Base-by-base conservation (phyloP, 2,797 vertebrate species). In the Bothrops alternatus region DNA sequence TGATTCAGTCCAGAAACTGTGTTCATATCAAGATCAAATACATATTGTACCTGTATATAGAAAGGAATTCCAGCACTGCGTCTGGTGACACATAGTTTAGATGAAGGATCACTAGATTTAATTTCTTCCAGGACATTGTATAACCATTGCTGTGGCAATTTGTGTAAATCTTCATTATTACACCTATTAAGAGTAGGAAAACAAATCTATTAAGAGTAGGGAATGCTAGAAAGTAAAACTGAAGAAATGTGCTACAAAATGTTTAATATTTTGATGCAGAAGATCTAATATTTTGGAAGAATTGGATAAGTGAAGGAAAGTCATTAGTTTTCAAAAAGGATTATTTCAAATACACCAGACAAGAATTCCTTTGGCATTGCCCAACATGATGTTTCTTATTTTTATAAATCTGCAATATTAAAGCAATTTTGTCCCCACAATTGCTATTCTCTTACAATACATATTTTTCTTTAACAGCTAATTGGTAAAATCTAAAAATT, bases 31-130 rank as follows among this genome's bases (percentile, higher is more conserved):
- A 88, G 32, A 50, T 47, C 42, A 61, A 13, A 88, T 23, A 11
- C 12, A 42, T 11, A 56, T 85, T n/a, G 32, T 96, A 98, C 99
- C 99, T 99, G 99, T 94, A 99, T 98, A 95, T 99, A 99, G 97
- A 99, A 99, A 0, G 99, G 99, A 95, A 99, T 98, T 55, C 99
- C 99, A 8, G 99, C 99, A 90, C 99, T 99, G 89, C 99, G 98
- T 28, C 99, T 98, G 0, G 99, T 99, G 92, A 99, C 99, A 94
- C 99, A 99, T 16, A 99, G 97, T 26, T 99, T 99, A 53, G 99
- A 99, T 0, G 98, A 98, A 26, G 98, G 98, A 96, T 98, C 97
- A 32, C 99, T 99, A 95, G 97, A 98, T 95, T 98, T 99, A 93
- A 99, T 98, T 97, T 99, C 98, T 94, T 98, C 97, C 61, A 99